Evolutionary conservation across 2,888 invertebrate genomes (phyloP).

Genomic region (Drosophila meridionalis): DNA sequence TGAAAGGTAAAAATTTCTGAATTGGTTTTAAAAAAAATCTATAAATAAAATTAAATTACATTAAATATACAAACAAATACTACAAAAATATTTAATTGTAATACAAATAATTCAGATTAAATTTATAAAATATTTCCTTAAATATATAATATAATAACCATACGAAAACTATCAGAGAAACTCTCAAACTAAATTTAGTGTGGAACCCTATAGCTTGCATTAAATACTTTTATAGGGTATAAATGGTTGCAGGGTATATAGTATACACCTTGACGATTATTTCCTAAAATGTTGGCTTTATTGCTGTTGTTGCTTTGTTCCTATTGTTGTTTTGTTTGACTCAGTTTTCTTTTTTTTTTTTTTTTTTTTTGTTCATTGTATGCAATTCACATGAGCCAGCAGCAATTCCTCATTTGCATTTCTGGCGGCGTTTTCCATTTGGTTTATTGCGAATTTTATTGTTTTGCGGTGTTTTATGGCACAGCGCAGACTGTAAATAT

Average conservation of each 20-base stretch:
- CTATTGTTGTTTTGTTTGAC: conserved; percentile 26
- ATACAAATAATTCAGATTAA: no score
- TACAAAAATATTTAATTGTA: no score
- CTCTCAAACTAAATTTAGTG: background rate
- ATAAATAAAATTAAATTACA: no score
- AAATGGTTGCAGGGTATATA: background rate
- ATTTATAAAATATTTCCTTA: no score
- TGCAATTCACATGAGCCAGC: conserved; percentile 65
- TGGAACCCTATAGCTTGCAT: no score
- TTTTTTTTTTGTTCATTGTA: conserved; percentile 47
- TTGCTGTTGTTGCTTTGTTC: conserved; percentile 12
- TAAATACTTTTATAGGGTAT: conserved; percentile 24
- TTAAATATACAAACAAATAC: no score
- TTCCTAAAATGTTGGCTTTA: conserved; percentile 18
- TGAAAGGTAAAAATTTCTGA: no score
- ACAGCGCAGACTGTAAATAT: conserved; percentile 65
- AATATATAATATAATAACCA: no score
- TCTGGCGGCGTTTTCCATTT: conserved; percentile 71
- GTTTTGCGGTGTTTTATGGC: conserved; percentile 72
- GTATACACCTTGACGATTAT: background rate
- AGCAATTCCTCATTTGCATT: conserved; percentile 60
- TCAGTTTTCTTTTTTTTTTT: conserved; percentile 15
- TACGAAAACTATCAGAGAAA: background rate
- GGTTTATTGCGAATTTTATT: conserved; percentile 78
- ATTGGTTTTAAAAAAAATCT: no score